Percentiles rank a stretch among this genome's conserved stretches.
phyloP scores from a whole-genome alignment of 1,140 invertebrate species.

The Chymomyza costata region DNA sequence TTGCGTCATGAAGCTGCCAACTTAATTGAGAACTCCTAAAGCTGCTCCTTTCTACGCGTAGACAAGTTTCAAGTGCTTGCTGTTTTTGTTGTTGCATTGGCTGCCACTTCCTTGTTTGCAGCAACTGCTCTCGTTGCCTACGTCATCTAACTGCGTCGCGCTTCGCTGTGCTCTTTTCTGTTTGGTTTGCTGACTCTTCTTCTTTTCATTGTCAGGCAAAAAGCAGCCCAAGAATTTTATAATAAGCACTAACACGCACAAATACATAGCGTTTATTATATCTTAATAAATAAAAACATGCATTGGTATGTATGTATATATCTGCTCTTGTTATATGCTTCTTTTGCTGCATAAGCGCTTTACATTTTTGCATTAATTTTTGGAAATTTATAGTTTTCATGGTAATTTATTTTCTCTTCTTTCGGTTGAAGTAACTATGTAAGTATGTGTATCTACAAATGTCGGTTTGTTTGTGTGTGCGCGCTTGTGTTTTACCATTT shows the following conservation, averaged over 20 bases:
- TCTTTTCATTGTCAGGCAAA: too few relatives aligned
- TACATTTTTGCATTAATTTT: too few relatives aligned
- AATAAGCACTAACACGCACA: conserved; percentile 1
- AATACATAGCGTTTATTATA: too few relatives aligned
- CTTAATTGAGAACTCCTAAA: too few relatives aligned
- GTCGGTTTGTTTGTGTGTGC: background rate
- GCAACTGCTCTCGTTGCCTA: conserved; percentile 11
- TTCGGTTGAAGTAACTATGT: too few relatives aligned
- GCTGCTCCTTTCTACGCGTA: conserved; percentile 24
- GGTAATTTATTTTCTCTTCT: too few relatives aligned
- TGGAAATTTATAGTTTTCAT: too few relatives aligned
- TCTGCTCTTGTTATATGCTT: too few relatives aligned
- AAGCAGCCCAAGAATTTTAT: background rate
- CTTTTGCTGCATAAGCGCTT: too few relatives aligned
- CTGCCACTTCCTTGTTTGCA: conserved; percentile 46
- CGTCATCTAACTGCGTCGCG: conserved; percentile 9
- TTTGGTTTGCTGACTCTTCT: conserved; percentile 4
- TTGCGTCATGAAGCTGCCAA: too few relatives aligned
- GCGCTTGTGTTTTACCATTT: conserved; percentile 58
- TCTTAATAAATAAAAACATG: too few relatives aligned
- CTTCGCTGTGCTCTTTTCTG: conserved; percentile 2
- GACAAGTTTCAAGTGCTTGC: conserved; percentile 39
- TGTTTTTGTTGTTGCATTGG: conserved; percentile 13
- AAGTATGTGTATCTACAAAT: conserved; percentile 21
- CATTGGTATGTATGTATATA: too few relatives aligned